These are phyloP conservation scores for Protula sp. DNA, from an alignment of 2,888 invertebrate genomes.

Conservation along the genomic window DNA sequence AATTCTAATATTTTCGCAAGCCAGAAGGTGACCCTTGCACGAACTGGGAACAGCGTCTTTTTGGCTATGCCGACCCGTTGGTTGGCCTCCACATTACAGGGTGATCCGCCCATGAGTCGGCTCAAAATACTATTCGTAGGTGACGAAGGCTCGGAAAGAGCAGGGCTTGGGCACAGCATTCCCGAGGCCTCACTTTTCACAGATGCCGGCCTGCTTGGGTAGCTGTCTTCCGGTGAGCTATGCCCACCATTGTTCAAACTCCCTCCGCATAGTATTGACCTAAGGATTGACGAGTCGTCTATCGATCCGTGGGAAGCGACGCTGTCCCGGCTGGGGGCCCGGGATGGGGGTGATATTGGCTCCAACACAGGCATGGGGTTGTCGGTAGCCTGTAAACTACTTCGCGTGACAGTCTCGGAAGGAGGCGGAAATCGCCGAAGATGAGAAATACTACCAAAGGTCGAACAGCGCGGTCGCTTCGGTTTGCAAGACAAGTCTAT, in stretches of 20 bases:
- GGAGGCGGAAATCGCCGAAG: no score
- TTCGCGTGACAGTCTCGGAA: background rate
- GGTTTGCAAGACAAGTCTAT: slow-evolving; percentile 42
- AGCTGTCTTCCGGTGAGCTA: background rate
- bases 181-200: background rate
- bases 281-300: slow-evolving; percentile 1
- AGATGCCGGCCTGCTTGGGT: background rate
- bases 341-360: background rate
- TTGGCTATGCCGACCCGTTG: slow-evolving; percentile 47
- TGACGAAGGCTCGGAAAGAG: background rate
- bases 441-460: no score
- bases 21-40: slow-evolving; percentile 47
- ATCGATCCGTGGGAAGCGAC: background rate
- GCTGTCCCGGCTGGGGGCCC: background rate
- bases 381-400: no score
- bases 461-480: background rate
- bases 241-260: background rate
- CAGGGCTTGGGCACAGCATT: background rate
- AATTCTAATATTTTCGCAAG: slow-evolving; percentile 44
- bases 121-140: background rate
- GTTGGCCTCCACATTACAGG: slow-evolving; percentile 13
- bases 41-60: slow-evolving; percentile 49
- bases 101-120: background rate
- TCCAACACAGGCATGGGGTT: no score
- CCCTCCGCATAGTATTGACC: background rate